Percentiles rank a stretch among this genome's conserved stretches.
Evolutionary conservation across 2,888 invertebrate species (phyloP).

Genomic region (Trichogramma evanescens): DNA sequence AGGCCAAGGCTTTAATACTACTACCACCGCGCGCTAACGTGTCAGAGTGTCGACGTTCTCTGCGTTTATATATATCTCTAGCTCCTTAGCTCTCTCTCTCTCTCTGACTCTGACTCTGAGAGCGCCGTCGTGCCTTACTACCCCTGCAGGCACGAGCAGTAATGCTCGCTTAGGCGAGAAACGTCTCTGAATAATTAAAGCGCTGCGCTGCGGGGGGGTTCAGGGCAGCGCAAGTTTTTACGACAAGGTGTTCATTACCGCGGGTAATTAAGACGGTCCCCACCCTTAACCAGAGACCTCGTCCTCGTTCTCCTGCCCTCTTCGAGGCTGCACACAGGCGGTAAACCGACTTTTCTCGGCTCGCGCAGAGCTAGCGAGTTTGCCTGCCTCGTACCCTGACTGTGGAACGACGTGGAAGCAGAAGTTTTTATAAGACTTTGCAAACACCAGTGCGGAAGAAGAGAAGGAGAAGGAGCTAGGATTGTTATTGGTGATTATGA

Average conservation of each 20-base stretch:
- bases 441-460: slow-evolving; percentile 2
- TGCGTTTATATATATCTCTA: too few species aligned
- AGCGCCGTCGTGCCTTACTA: too few species aligned
- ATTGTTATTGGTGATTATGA: slow-evolving; percentile 30
- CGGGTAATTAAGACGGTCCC: slow-evolving; percentile 46
- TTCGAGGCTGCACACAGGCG: slow-evolving; percentile 42
- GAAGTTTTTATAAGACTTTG: slow-evolving; percentile 9
- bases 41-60: too few species aligned
- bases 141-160: too few species aligned
- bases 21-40: too few species aligned
- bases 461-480: slow-evolving; percentile 14
- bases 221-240: slow-evolving; percentile 42
- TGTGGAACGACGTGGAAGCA: background rate
- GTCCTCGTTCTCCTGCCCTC: slow-evolving; percentile 42
- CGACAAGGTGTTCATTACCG: slow-evolving; percentile 49
- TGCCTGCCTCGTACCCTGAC: background rate
- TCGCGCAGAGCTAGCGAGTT: background rate
- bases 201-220: slow-evolving; percentile 8
- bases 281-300: slow-evolving; percentile 41
- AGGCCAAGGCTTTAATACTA: too few species aligned
- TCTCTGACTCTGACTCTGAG: too few species aligned
- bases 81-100: too few species aligned
- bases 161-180: too few species aligned
- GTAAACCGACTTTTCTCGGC: slow-evolving; percentile 44
- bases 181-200: slow-evolving; percentile 44